Base-by-base conservation (phyloP, 2,888 invertebrate genomes). In the Bellardia pandia region DNA sequence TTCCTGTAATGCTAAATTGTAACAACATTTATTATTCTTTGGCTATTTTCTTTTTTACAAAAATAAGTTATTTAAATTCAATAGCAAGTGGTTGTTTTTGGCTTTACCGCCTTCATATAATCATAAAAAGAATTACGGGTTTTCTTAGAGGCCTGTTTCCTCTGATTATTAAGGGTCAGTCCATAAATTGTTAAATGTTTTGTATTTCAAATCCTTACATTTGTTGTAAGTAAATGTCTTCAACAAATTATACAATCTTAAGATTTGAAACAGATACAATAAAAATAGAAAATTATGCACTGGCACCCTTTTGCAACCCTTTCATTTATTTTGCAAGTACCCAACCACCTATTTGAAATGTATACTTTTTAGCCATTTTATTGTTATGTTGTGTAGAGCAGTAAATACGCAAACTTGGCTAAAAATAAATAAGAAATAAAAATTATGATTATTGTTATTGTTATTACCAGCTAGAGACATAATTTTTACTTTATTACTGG, bases 381-480 rank as follows among this genome's bases (percentile, higher is more conserved):
- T 4, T 3, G 9, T 40, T 40, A 40, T 37, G 14, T 14, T 33
- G 60, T 33, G 23, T 56, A 56, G 14, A 9, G 13, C 6, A 37
- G 37, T 37, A 37, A 37, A 37, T 37, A 37, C 37, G n/a, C 14
- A 5, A 6, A n/a, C 11, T 30, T 37, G 14, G 14, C 14, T 33
- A 37, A 9, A 66, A 79, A 40, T 33, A 66, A 81, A 68, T 42
- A 48, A 66, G 16, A 60, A 68, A 53, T 51, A 42, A 78, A 85
- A 75, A 13, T 85, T 75, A 85, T 74, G 78, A 45, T 85, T 74
- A 78, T 78, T 78, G 74, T 85, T 79, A 79, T 85, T n/a, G 74
- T 85, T 79, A 79, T 85, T n/a, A 11, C 68, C n/a, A 56, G 7
- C 56, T 23, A 11, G 23, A 64, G n/a, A 40, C 7, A 45, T n/a